A percentile compares a stretch with the other conserved stretches of the same genome.
phyloP scores from a whole-genome alignment of 2,113 vertebrate genomes.

The Sylvia atricapilla region DNA sequence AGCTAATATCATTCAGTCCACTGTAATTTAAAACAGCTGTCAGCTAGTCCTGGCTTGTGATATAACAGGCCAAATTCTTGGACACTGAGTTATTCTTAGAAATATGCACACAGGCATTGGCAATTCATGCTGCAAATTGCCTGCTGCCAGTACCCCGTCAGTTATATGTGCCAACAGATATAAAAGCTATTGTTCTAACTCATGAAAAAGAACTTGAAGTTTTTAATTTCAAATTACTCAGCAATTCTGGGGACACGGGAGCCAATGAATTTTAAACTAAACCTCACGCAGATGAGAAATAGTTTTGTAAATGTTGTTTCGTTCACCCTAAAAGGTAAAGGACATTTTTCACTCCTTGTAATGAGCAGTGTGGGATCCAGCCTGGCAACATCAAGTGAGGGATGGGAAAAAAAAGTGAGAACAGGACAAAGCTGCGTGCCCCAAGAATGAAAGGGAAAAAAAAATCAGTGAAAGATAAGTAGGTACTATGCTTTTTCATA shows the following conservation, averaged over 20 bases:
- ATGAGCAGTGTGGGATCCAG: neutral
- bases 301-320: neutral
- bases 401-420: neutral
- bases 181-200: slow-evolving; percentile 70
- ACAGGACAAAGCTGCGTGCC: neutral
- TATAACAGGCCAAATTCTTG: slow-evolving; percentile 78
- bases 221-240: slow-evolving; percentile 74
- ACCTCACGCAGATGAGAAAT: neutral
- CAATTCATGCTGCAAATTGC: slow-evolving; percentile 67
- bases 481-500: neutral
- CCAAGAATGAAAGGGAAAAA: neutral
- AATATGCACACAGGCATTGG: slow-evolving; percentile 72
- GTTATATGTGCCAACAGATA: slow-evolving; percentile 69
- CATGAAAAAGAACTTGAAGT: slow-evolving; percentile 70
- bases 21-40: slow-evolving; percentile 78
- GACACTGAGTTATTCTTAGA: slow-evolving; percentile 83
- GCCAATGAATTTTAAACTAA: neutral
- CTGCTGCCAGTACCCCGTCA: slow-evolving; percentile 77
- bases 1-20: slow-evolving; percentile 63
- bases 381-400: neutral
- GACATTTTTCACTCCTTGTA: neutral
- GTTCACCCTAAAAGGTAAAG: neutral
- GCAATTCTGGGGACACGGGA: neutral
- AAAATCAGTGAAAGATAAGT: neutral
- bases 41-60: slow-evolving; percentile 64